These are phyloP conservation scores for Setophaga kirtlandii DNA, from an alignment of 2,113 vertebrate species.

Conservation along the genomic window DNA sequence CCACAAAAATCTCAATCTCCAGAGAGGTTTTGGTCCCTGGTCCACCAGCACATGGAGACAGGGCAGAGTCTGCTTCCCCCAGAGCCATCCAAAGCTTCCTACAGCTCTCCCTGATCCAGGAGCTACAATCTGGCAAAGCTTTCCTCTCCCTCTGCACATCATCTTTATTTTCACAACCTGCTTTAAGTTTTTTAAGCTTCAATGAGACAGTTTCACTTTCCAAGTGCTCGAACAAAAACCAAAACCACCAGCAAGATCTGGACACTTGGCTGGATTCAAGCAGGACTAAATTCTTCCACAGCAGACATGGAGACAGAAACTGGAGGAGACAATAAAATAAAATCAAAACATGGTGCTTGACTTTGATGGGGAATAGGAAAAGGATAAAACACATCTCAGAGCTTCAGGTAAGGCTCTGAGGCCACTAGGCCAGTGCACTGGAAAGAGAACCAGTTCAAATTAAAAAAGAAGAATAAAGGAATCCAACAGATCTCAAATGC, in stretches of 20 bases:
- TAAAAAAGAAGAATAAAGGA: not conserved
- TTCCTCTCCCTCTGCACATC: not conserved
- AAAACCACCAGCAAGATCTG: not conserved
- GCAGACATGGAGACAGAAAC: not conserved
- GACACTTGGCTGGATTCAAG: not conserved
- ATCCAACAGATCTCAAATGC: not conserved
- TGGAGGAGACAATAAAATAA: not conserved
- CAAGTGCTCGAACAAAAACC: not conserved
- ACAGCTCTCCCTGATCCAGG: not conserved
- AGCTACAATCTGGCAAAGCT: not conserved
- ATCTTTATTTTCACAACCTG: not conserved
- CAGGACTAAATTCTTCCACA: not conserved
- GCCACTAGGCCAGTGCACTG: not conserved
- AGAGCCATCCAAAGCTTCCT: not conserved
- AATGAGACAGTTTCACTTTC: not conserved
- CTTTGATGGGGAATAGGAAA: not conserved
- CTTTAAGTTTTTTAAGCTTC: not conserved
- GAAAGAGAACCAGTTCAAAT: not conserved
- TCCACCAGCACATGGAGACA: accelerated
- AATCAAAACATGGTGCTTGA: not conserved
- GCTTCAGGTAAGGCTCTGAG: not conserved
- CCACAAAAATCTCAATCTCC: not conserved
- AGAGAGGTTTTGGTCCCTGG: not conserved
- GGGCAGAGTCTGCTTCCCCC: not conserved
- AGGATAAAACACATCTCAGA: not conserved